Conservation (phyloP, 1,140 invertebrate species). For the Chymomyza costata region DNA sequence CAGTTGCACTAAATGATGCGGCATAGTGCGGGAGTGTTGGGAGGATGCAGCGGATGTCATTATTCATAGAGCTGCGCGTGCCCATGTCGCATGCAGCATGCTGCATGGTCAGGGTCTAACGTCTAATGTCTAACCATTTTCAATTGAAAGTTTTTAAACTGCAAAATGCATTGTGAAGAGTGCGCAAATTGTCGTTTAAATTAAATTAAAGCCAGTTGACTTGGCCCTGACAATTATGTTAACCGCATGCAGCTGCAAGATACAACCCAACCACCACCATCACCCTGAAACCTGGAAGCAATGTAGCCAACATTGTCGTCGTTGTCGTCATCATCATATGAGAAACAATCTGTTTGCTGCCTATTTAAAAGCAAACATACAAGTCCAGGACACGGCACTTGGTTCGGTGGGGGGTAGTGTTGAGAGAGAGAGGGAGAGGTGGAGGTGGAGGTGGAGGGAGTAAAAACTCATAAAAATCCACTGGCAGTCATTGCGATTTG, state of each 20-base stretch:
- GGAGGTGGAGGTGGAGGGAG: neutral
- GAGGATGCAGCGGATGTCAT: too few relatives aligned
- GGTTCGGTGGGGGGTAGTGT: neutral
- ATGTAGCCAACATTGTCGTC: constrained; percentile 7
- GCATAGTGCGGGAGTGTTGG: too few relatives aligned
- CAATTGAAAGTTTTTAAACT: constrained; percentile 36
- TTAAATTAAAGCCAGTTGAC: constrained; percentile 66
- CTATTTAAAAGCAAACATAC: constrained; percentile 61
- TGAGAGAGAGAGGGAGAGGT: neutral
- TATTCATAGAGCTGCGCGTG: constrained; percentile 18
- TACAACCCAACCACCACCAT: constrained; percentile 3
- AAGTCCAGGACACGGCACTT: constrained; percentile 4
- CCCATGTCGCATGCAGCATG: neutral
- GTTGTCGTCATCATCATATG: constrained; percentile 15
- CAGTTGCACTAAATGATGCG: neutral
- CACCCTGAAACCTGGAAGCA: constrained; percentile 6
- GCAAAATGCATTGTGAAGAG: constrained; percentile 56
- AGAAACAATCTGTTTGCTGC: constrained; percentile 68
- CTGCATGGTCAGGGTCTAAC: constrained; percentile 3
- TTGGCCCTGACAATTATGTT: constrained; percentile 43
- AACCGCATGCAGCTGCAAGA: constrained; percentile 13
- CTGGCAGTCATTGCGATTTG: constrained; percentile 49
- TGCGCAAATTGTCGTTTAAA: constrained; percentile 71
- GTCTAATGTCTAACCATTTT: constrained; percentile 6
- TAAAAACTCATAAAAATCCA: constrained; percentile 66